Evolutionary conservation across 2,797 vertebrate genomes (phyloP), one percentile per base, ranked within the genome.

Genomic region (Crax fasciolata): DNA sequence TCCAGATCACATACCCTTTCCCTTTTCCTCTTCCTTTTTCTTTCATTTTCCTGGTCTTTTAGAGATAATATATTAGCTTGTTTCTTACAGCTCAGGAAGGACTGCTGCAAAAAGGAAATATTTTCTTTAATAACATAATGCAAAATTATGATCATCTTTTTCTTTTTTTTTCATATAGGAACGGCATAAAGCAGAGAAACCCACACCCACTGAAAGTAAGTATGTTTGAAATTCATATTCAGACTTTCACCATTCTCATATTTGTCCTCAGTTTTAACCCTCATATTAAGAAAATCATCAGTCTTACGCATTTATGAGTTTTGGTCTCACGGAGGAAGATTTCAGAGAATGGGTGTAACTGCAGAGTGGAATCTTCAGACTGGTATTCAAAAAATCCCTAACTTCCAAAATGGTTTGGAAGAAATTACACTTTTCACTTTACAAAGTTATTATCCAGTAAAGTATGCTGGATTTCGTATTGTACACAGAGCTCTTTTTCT

Each of bases 191-290:
- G 6, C 21, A 51, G 51, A 68, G 41, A 23, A 1, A 20, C 1
- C 4, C 19, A 62, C 9, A 20, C 1, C 4, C 18, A 59, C 9
- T 58, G 96, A 94, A 95, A 96, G 98, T 98, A 97, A 97, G 54
- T 51, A 27, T 51, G 7, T 70, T 15, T 62, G 10, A 72, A 68
- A 27, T 90, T 71, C 52, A 20, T 43, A 54, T 74, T 77, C 13
- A 25, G 13, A 48, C 6, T 90, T 78, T 14, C 85, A 3, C 8
- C 2, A 5, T 52, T 92, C 23, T 13, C 2, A 0, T 72, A 13
- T 32, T 89, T 84, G 27, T 6, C 2, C 0, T 63, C 39, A 25
- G 0, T 61, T 13, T 62, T 90, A 87, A 86, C 58, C 66, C 35
- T 84, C 11, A 10, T 73, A 23, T 44, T 49, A 49, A 15, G 12